Evolutionary conservation across 1,140 invertebrate species (phyloP).

Genomic region (Diachasma alloeum): DNA sequence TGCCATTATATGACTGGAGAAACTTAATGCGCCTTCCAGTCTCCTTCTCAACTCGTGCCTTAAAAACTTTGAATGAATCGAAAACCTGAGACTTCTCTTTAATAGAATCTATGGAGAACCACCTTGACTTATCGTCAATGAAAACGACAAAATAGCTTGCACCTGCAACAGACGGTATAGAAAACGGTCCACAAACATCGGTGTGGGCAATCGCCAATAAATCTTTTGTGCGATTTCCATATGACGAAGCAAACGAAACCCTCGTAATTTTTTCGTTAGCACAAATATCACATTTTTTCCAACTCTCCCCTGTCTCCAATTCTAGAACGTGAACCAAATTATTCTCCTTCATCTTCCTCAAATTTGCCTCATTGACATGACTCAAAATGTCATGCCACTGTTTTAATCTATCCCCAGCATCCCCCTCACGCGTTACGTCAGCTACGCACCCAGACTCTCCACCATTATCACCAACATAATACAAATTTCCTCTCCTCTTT

Average conservation of each 20-base stretch:
- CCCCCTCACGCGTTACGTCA: neutral
- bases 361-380: slow-evolving; percentile 10
- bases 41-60: slow-evolving; percentile 40
- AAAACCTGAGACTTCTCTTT: slow-evolving; percentile 43
- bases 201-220: slow-evolving; percentile 13
- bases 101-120: slow-evolving; percentile 41
- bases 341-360: neutral
- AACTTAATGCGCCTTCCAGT: slow-evolving; percentile 41
- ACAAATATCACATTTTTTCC: slow-evolving; percentile 23
- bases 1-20: slow-evolving; percentile 45
- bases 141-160: slow-evolving; percentile 43
- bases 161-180: neutral
- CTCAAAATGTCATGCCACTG: slow-evolving; percentile 21
- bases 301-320: slow-evolving; percentile 3
- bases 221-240: slow-evolving; percentile 8
- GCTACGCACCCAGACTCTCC: neutral
- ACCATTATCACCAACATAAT: neutral
- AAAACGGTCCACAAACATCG: slow-evolving; percentile 18
- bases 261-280: slow-evolving; percentile 9
- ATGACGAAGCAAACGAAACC: neutral
- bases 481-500: neutral
- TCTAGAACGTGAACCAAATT: too few relatives aligned
- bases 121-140: slow-evolving; percentile 45
- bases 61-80: slow-evolving; percentile 40
- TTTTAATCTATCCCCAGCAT: neutral